Evolutionary conservation across 2,888 invertebrate genomes (phyloP).

Genomic region (Lingula anatina): DNA sequence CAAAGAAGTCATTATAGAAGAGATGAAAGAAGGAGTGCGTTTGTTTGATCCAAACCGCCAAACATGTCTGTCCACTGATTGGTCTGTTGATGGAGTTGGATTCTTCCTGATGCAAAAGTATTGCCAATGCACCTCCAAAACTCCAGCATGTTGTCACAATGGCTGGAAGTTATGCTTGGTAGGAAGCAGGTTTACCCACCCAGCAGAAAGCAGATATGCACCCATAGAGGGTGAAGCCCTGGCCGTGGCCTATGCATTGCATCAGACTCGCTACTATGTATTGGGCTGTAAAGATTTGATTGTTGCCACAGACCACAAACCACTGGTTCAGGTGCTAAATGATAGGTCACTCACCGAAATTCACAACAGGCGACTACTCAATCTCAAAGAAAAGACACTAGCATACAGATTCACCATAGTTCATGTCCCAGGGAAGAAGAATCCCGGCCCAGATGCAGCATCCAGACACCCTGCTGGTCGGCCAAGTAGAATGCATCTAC

Average conservation of each 20-base stretch:
- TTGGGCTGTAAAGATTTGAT: constrained; percentile 12
- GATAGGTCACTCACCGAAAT: constrained; percentile 13
- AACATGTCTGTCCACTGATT: constrained; percentile 16
- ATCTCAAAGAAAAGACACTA: constrained; percentile 11
- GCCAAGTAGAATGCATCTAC: too few species aligned
- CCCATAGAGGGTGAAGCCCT: constrained; percentile 15
- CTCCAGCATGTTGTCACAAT: constrained; percentile 14
- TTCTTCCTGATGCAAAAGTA: constrained; percentile 16
- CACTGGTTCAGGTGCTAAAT: constrained; percentile 12
- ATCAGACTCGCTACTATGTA: too few species aligned
- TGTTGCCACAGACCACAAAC: constrained; percentile 13
- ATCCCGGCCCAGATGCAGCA: constrained; percentile 12
- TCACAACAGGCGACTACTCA: constrained; percentile 10
- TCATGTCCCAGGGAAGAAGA: constrained; percentile 10
- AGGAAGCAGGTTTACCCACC: constrained; percentile 16
- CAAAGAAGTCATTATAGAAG: constrained; percentile 12
- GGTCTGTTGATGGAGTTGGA: constrained; percentile 17
- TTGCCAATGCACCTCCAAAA: constrained; percentile 9
- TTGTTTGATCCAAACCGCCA: constrained; percentile 12
- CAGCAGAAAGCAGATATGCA: constrained; percentile 12
- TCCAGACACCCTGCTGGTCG: constrained; percentile 8
- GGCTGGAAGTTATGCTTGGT: constrained; percentile 16
- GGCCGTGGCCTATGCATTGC: too few species aligned
- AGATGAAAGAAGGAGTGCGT: constrained; percentile 14
- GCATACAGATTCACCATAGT: constrained; percentile 12